Conservation (phyloP, 2,113 vertebrate genomes). For the Mesembrinibis cayennensis region DNA sequence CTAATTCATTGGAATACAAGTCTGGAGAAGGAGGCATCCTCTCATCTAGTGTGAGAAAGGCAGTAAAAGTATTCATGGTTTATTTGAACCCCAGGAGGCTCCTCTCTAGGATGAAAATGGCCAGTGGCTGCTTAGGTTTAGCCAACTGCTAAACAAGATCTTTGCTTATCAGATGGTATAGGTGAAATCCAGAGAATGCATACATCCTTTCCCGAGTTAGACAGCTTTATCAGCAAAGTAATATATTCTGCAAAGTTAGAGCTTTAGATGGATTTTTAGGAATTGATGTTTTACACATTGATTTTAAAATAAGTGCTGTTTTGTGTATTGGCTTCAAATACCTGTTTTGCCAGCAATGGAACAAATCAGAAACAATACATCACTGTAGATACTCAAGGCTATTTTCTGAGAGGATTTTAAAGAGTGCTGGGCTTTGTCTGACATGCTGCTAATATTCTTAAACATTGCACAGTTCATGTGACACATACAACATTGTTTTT, state of each 20-base stretch:
- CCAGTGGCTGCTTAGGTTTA: not conserved
- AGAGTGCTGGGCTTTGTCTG: not conserved
- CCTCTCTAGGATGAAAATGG: not conserved
- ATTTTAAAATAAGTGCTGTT: not conserved
- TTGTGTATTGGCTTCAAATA: not conserved
- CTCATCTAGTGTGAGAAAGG: not conserved
- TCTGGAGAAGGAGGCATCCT: not conserved
- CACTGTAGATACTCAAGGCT: not conserved
- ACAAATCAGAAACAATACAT: not conserved
- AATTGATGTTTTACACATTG: not conserved
- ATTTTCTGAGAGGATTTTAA: not conserved
- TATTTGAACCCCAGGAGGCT: not conserved
- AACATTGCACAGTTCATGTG: not conserved
- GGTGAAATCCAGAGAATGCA: not conserved
- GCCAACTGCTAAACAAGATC: not conserved
- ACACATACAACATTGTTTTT: not conserved
- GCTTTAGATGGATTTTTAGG: not conserved
- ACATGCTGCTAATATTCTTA: not conserved
- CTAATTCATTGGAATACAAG: not conserved
- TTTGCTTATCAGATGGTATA: not conserved
- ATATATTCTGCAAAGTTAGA: not conserved
- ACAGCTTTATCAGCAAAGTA: not conserved
- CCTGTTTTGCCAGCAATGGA: not conserved
- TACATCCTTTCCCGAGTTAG: not conserved
- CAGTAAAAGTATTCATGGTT: not conserved